Conservation (phyloP, 2,797 vertebrate genomes). For the Anniella stebbinsi region DNA sequence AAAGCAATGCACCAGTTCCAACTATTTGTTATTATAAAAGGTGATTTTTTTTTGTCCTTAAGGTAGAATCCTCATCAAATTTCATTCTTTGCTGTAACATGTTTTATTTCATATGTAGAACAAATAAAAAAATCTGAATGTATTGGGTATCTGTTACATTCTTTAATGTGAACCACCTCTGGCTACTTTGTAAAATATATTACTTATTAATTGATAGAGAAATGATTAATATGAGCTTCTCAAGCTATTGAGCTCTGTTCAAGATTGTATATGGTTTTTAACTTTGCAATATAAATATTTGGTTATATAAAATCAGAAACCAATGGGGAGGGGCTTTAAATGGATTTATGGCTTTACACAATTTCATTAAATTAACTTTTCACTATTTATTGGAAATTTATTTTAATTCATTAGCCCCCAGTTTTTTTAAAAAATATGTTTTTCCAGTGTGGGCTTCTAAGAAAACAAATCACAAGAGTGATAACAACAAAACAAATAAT, state of each 20-base stretch:
- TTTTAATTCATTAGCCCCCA: neutral
- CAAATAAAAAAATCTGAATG: slow-evolving; percentile 76
- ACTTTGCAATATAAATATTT: neutral
- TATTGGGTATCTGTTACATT: slow-evolving; percentile 59
- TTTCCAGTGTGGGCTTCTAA: neutral
- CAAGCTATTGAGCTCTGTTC: neutral
- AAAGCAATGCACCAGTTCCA: slow-evolving; percentile 78
- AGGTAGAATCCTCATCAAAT: slow-evolving; percentile 82
- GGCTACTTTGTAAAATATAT: slow-evolving; percentile 46
- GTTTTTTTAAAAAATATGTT: neutral
- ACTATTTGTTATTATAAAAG: slow-evolving; percentile 83
- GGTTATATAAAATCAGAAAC: slow-evolving; percentile 13
- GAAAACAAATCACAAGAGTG: neutral
- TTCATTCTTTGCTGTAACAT: slow-evolving; percentile 84
- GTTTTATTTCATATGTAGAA: slow-evolving; percentile 78
- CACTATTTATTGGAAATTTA: neutral
- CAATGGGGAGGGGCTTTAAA: neutral
- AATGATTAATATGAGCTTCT: neutral
- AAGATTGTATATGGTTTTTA: slow-evolving; percentile 26
- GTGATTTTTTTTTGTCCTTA: slow-evolving; percentile 77
- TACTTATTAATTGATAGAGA: slow-evolving; percentile 28
- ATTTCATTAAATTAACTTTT: slow-evolving; percentile 41
- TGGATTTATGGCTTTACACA: neutral
- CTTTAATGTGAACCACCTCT: slow-evolving; percentile 49
- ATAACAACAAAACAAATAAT: neutral